Conservation (phyloP, 2,888 invertebrate species). For the Orchestes rusci region DNA sequence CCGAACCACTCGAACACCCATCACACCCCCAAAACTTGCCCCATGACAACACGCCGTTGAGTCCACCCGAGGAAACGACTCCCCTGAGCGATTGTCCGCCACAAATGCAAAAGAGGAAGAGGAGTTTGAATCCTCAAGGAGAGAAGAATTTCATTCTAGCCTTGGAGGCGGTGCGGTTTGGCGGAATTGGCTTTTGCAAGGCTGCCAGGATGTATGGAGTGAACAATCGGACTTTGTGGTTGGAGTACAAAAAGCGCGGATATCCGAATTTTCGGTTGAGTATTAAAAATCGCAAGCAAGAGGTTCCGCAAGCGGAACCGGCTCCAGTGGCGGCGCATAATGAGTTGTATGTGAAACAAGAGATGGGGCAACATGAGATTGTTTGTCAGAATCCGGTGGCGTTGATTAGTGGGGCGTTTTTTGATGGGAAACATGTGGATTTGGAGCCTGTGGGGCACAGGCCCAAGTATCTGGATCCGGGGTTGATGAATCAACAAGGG, state of each 20-base stretch:
- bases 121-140: constrained; percentile 72
- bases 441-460: constrained; percentile 53
- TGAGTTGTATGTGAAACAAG: not conserved
- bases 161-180: constrained; percentile 72
- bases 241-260: constrained; percentile 77
- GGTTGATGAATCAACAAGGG: constrained; percentile 47
- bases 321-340: not conserved
- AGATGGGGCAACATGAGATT: constrained; percentile 12
- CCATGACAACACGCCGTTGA: constrained; percentile 13
- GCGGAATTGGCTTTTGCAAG: constrained; percentile 80
- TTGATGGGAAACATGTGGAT: constrained; percentile 65
- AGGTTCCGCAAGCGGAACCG: constrained; percentile 44
- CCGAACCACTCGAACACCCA: not conserved
- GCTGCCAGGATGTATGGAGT: constrained; percentile 79
- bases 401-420: constrained; percentile 56
- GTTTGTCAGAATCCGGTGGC: constrained; percentile 50
- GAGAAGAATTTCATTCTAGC: constrained; percentile 78
- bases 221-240: constrained; percentile 77
- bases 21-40: not conserved
- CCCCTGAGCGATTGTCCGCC: constrained; percentile 34
- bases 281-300: constrained; percentile 66
- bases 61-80: constrained; percentile 28
- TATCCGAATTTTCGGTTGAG: constrained; percentile 75
- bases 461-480: constrained; percentile 38
- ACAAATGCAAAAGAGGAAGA: constrained; percentile 55